phyloP scores from a whole-genome alignment of 1,140 invertebrate species.

The Whitmania pigra region DNA sequence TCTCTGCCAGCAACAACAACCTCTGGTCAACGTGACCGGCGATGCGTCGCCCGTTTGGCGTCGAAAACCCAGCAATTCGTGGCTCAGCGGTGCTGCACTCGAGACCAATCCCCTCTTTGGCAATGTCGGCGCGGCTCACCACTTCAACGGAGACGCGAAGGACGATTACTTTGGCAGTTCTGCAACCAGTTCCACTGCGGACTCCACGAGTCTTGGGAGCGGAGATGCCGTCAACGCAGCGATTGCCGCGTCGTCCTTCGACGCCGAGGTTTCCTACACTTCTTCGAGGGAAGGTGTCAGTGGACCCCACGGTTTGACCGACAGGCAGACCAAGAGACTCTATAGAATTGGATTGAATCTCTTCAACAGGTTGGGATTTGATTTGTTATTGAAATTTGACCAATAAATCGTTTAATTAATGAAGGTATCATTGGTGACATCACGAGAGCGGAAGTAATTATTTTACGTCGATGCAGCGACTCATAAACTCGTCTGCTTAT shows the following conservation, averaged over 20 bases:
- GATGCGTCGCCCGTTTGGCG: not conserved
- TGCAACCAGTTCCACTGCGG: not conserved
- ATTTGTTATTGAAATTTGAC: not conserved
- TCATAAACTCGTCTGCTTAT: too few relatives aligned
- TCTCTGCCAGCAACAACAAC: too few relatives aligned
- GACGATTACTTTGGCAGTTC: not conserved
- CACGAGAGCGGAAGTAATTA: too few relatives aligned
- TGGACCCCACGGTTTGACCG: not conserved
- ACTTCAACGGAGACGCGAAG: not conserved
- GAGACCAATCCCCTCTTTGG: not conserved
- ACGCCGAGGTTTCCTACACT: not conserved
- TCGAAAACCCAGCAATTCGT: not conserved
- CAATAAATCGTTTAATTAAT: not conserved
- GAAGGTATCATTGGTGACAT: too few relatives aligned
- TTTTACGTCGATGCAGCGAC: too few relatives aligned
- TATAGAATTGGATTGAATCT: slow-evolving; percentile 88
- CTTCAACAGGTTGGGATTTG: slow-evolving; percentile 69
- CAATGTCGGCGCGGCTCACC: not conserved
- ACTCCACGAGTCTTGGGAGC: not conserved
- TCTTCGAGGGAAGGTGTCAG: not conserved
- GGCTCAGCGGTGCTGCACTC: not conserved
- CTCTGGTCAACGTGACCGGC: too few relatives aligned
- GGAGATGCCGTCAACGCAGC: not conserved
- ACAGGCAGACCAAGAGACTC: slow-evolving; percentile 53
- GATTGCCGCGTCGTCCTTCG: not conserved